These are phyloP conservation scores for Lucilia sericata DNA, from an alignment of 1,140 invertebrate genomes.

Conservation along the genomic window DNA sequence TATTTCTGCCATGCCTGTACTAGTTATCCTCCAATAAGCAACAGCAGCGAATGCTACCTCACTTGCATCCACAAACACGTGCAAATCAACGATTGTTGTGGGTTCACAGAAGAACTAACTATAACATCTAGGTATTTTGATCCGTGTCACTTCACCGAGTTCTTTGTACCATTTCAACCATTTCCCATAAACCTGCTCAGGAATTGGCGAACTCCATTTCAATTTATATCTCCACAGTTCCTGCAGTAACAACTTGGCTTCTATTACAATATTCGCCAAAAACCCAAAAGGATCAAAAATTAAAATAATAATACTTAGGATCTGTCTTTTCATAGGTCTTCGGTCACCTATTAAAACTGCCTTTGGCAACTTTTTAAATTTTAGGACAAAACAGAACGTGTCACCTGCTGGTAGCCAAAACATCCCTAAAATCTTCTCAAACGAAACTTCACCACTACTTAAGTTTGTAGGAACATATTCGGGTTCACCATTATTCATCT, in stretches of 20 bases:
- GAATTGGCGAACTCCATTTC: slow-evolving; percentile 4
- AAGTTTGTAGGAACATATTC: not conserved
- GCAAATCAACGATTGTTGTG: too few relatives aligned
- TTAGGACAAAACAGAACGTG: not conserved
- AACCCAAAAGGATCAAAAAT: slow-evolving; percentile 18
- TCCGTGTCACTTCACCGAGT: not conserved
- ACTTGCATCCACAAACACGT: too few relatives aligned
- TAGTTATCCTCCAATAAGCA: too few relatives aligned
- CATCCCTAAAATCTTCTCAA: too few relatives aligned
- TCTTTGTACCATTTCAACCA: slow-evolving; percentile 27
- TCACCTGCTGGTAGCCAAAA: not conserved
- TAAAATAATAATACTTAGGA: not conserved
- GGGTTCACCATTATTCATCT: too few relatives aligned
- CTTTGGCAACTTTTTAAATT: not conserved
- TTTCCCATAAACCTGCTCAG: not conserved
- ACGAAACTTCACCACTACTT: too few relatives aligned
- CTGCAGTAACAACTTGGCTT: slow-evolving; percentile 16
- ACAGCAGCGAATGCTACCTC: too few relatives aligned
- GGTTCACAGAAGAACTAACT: too few relatives aligned
- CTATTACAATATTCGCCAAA: slow-evolving; percentile 6
- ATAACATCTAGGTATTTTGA: slow-evolving; percentile 20
- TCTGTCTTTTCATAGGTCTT: not conserved
- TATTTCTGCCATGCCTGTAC: not conserved
- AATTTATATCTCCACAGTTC: slow-evolving; percentile 11
- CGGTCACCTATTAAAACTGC: too few relatives aligned